Evolutionary conservation across 2,888 invertebrate species (phyloP), one percentile per base, ranked within the genome.

Genomic region (Chalcosyrphus nemorum): DNA sequence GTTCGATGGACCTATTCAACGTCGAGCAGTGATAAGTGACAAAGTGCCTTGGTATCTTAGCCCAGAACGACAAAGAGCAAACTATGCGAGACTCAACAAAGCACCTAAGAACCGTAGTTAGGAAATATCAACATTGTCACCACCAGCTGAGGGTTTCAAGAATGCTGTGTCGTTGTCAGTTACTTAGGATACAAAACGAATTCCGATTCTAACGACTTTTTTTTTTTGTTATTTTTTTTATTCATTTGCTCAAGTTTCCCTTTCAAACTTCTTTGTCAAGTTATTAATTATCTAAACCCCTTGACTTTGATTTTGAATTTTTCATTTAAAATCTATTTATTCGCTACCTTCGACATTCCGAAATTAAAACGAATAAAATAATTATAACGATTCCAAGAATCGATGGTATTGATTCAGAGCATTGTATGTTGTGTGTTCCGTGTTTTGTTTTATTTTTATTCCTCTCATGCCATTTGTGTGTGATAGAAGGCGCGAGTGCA

Each of bases 401-500:
- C 82, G 82, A 82, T 82, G 72, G 61, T 82, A 82, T 82, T 77
- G 82, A 82, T 82, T 77, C 32, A 9, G 32, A 45, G 45, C 35
- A n/a, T n/a, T n/a, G 66, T 66, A 17, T 59, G n/a, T 80, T 61
- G 54, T 66, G 72, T 59, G 54, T 70, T 52, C 17, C 19, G 68
- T 29, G 61, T 68, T 47, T 72, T 11, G 41, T 41, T 61, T 38
- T 13, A 32, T 24, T 4, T 29, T 50, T 52, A 17, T 11, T 9
- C 9, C 17, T 27, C 13, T 7, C 17, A 4, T 38, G 19, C n/a
- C 38, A 47, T 50, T 47, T 21, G 15, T 15, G 47, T 72, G 66
- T 59, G 43, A 68, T 52, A 35, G 13, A 45, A 50, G 6, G 7
- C 32, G 11, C 32, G 63, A 65, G 15, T 74, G 61, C 66, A 65